A percentile compares a stretch with the other conserved stretches of the same genome.
Conservation (phyloP, 1,140 invertebrate genomes). For the Hyles vespertilio region DNA sequence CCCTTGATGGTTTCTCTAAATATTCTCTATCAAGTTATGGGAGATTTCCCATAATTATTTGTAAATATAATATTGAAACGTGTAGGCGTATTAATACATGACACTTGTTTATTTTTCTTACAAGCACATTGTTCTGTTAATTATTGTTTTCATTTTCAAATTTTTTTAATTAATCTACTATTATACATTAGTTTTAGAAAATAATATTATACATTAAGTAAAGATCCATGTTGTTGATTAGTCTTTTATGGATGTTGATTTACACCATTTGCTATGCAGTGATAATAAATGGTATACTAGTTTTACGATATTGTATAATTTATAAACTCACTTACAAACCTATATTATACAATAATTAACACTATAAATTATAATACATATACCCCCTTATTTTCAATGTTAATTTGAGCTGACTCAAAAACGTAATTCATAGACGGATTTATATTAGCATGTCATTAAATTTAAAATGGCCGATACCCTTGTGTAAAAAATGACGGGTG, state of each 20-base stretch:
- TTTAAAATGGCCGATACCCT: no score
- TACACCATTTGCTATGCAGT: conserved; percentile 70
- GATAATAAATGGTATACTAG: conserved; percentile 71
- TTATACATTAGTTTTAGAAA: conserved; percentile 53
- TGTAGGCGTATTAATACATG: conserved; percentile 56
- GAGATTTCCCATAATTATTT: conserved; percentile 48
- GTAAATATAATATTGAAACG: conserved; percentile 52
- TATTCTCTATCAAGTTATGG: conserved; percentile 19
- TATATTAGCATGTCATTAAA: no score
- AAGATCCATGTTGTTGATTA: conserved; percentile 73
- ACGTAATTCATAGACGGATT: no score
- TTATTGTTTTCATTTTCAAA: conserved; percentile 69
- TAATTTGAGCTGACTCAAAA: no score
- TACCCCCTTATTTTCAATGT: no score
- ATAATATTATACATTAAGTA: conserved; percentile 42
- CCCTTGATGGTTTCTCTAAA: no score
- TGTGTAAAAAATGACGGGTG: no score
- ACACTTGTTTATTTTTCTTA: conserved; percentile 64
- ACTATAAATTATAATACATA: no score
- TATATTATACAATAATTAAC: no score
- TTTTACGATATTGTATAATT: conserved; percentile 21
- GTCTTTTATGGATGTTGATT: conserved; percentile 71
- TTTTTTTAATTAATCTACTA: conserved; percentile 60
- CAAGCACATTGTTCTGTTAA: conserved; percentile 66
- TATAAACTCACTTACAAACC: background rate